phyloP scores from a whole-genome alignment of 2,888 invertebrate genomes.

The Synanthedon tipuliformis region DNA sequence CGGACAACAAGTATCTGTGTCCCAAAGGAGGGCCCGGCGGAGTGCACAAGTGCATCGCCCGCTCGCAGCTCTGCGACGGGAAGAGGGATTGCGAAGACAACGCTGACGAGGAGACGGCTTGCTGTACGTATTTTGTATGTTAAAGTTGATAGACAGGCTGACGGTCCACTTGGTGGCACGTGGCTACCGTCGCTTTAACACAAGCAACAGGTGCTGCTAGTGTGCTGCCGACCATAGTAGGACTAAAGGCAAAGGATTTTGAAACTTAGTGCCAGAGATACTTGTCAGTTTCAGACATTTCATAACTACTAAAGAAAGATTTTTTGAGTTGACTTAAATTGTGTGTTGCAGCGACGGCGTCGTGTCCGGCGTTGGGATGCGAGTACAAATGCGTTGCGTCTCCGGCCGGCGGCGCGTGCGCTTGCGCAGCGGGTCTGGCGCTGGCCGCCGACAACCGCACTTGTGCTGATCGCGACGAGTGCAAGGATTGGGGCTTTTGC shows the following conservation, averaged over 20 bases:
- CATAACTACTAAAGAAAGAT: too few species aligned
- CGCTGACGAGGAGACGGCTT: conserved; percentile 88
- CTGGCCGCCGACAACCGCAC: conserved; percentile 86
- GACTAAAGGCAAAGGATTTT: too few species aligned
- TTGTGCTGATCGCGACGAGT: conserved; percentile 93
- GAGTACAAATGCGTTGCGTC: conserved; percentile 93
- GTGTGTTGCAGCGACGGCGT: conserved; percentile 74
- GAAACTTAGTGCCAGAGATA: too few species aligned
- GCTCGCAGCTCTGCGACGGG: conserved; percentile 90
- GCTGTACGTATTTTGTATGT: conserved; percentile 75
- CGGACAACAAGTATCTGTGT: conserved; percentile 91
- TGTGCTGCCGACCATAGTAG: too few species aligned
- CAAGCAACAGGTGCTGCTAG: too few species aligned
- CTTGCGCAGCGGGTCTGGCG: conserved; percentile 86
- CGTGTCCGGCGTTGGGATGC: conserved; percentile 88
- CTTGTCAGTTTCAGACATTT: too few species aligned
- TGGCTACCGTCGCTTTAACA: too few species aligned
- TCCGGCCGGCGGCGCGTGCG: conserved; percentile 89
- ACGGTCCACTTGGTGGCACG: too few species aligned
- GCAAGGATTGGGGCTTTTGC: conserved; percentile 92
- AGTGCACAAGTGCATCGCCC: conserved; percentile 87
- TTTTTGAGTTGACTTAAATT: not conserved
- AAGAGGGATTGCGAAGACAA: conserved; percentile 92
- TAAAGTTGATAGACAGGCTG: too few species aligned
- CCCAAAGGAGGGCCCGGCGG: conserved; percentile 77